Evolutionary conservation across 2,888 invertebrate species (phyloP), one percentile per base, ranked within the genome.

Genomic region (Meteorus cinctellus): DNA sequence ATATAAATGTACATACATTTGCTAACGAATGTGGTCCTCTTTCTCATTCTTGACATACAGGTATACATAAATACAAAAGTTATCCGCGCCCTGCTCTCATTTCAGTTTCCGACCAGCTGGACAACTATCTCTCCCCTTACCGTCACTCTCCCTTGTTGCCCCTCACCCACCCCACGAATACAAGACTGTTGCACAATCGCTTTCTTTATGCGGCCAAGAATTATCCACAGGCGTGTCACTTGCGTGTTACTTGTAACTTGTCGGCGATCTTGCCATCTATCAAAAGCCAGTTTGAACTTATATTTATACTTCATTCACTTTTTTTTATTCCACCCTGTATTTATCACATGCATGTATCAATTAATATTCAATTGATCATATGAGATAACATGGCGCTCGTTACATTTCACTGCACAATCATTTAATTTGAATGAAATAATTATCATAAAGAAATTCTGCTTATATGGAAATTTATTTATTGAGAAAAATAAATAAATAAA

Each of bases 81-180:
- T 65, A 24, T 34, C 31, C 36, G 65, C 14, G 66, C 34, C 59
- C 34, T 73, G 66, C 51, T 73, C 66, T 72, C 63, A 72, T 72
- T 72, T 72, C 36, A 72, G 45, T 63, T 72, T 69, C 68, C 68
- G 55, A 65, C 72, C 72, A 67, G 70, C 68, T 76, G 80, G 77
- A 79, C 75, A 75, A 75, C 75, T 75, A 75, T 75, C 75, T 75
- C 75, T 34, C 34, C 34, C 55, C 70, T 36, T 29, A 55, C 55
- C 24, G 16, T 48, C 48, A 55, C 19, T 55, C 55, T 19, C 55
- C 55, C 48, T 16, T 48, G n/a, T 48, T 48, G n/a, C 55, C 55
- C 55, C 19, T 55, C 55, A 19, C 48, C 48, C n/a, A 48, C 19
- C 55, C 55, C 10, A 19, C 19, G n/a, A 24, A 55, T 55, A 19